phyloP scores from a whole-genome alignment of 2,113 vertebrate species.

The Bubo scandiacus region DNA sequence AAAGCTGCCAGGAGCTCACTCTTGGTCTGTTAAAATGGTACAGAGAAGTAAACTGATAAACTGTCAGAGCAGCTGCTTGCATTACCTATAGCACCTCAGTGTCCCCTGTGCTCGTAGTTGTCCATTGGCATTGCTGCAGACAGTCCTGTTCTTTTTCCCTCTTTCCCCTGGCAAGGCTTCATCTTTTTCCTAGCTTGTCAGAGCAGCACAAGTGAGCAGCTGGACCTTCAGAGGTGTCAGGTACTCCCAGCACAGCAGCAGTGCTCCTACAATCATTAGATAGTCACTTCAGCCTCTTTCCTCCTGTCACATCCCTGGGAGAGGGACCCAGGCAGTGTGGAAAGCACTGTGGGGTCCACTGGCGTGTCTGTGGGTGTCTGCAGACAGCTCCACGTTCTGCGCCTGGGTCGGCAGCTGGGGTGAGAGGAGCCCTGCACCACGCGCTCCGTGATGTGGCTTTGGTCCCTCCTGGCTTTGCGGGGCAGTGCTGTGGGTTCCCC shows the following conservation, averaged over 20 bases:
- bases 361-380: accelerated
- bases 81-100: neutral
- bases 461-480: neutral
- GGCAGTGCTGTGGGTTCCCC: neutral
- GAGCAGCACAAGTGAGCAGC: neutral
- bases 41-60: neutral
- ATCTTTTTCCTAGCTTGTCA: neutral
- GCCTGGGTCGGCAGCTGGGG: neutral
- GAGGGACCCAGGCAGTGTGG: neutral
- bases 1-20: neutral
- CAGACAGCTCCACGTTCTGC: neutral
- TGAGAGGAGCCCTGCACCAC: accelerated
- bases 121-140: neutral
- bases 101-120: neutral
- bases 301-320: neutral
- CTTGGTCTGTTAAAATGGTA: neutral
- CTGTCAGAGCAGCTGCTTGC: neutral
- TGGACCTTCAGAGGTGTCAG: neutral
- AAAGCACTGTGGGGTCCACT: neutral
- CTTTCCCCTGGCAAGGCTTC: neutral
- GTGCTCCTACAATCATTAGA: neutral
- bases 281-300: neutral
- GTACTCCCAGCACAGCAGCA: neutral
- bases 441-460: accelerated
- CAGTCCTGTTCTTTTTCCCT: neutral